phyloP scores from a whole-genome alignment of 1,140 invertebrate genomes.

The Agraylea sexmaculata region DNA sequence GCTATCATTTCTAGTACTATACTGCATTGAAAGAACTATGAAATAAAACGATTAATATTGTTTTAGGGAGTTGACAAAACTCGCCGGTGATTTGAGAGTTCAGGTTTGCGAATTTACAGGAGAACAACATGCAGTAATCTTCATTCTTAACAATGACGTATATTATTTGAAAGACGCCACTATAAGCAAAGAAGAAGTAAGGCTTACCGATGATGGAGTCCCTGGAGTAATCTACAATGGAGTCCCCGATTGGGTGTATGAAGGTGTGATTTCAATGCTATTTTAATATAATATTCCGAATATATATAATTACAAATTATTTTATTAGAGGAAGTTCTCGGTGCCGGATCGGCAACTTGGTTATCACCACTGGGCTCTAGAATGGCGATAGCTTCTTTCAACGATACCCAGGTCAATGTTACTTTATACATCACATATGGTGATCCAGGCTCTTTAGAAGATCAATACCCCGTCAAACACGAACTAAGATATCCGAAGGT shows the following conservation, averaged over 20 bases:
- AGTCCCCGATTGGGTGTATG: slow-evolving; percentile 66
- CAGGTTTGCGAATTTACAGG: slow-evolving; percentile 47
- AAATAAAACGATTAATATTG: slow-evolving; percentile 1
- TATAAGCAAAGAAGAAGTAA: slow-evolving; percentile 26
- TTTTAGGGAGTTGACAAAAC: slow-evolving; percentile 28
- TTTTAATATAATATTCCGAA: neutral
- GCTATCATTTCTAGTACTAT: no score
- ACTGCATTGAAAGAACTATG: no score
- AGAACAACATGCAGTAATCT: slow-evolving; percentile 50
- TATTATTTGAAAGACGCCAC: slow-evolving; percentile 50
- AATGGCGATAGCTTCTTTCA: slow-evolving; percentile 72
- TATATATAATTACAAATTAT: no score
- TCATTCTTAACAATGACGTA: slow-evolving; percentile 68
- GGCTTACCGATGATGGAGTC: slow-evolving; percentile 49
- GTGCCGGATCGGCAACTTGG: slow-evolving; percentile 76
- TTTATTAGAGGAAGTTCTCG: slow-evolving; percentile 76
- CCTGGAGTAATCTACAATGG: slow-evolving; percentile 61
- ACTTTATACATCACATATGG: slow-evolving; percentile 58
- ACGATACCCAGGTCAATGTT: slow-evolving; percentile 58
- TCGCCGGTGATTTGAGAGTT: slow-evolving; percentile 38
- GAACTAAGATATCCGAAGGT: slow-evolving; percentile 83
- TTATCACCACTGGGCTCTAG: slow-evolving; percentile 72
- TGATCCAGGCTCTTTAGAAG: slow-evolving; percentile 47
- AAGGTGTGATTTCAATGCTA: slow-evolving; percentile 33
- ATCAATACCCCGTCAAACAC: slow-evolving; percentile 54